A percentile compares a stretch with the other conserved stretches of the same genome.
phyloP scores from a whole-genome alignment of 2,888 invertebrate species.

The Clitarchus hookeri region DNA sequence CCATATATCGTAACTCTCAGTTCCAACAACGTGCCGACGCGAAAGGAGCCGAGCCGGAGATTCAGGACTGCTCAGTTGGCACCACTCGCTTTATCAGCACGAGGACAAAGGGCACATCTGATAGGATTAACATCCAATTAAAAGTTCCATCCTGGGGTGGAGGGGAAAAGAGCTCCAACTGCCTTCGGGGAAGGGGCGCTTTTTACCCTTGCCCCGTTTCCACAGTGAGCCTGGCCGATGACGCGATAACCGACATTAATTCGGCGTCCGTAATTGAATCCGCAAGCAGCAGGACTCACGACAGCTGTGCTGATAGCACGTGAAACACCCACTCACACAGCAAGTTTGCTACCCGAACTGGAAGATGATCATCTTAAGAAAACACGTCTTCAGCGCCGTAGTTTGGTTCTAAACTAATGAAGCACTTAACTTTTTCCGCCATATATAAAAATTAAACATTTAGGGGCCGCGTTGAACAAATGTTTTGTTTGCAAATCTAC shows the following conservation, averaged over 20 bases:
- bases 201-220: not conserved
- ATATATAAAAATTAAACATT: too few relatives aligned
- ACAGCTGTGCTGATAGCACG: not conserved
- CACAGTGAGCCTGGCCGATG: not conserved
- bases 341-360: too few relatives aligned
- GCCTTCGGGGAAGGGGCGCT: not conserved
- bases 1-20: too few relatives aligned
- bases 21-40: too few relatives aligned
- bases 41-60: too few relatives aligned
- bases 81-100: not conserved
- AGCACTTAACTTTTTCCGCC: too few relatives aligned
- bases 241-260: constrained; percentile 5
- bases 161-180: not conserved
- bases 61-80: not conserved
- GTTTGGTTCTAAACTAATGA: too few relatives aligned
- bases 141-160: not conserved
- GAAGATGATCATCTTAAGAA: too few relatives aligned
- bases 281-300: not conserved
- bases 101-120: constrained; percentile 1
- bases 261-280: not conserved
- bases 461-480: too few relatives aligned
- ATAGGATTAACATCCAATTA: constrained; percentile 14
- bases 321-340: too few relatives aligned
- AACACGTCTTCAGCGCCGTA: too few relatives aligned
- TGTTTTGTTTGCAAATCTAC: too few relatives aligned